These are phyloP conservation scores for Eurystomus glaucurus DNA, from an alignment of 2,797 vertebrate species.

Conservation along the genomic window DNA sequence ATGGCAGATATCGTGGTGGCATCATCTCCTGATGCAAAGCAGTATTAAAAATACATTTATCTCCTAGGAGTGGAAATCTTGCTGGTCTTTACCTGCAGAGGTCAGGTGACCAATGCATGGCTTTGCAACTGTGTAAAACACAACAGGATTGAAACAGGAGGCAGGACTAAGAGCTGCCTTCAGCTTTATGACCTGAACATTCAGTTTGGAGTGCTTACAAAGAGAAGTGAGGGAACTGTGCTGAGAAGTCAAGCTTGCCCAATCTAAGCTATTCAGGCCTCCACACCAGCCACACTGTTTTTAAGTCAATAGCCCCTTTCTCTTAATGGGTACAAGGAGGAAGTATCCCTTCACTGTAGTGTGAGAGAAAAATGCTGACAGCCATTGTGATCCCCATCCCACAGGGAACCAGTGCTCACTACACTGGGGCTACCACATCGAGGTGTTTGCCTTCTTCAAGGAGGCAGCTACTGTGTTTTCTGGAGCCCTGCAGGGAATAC, in stretches of 20 bases:
- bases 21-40: not conserved
- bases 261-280: not conserved
- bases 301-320: not conserved
- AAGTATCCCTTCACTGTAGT: not conserved
- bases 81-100: not conserved
- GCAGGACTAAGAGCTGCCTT: not conserved
- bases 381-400: not conserved
- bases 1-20: not conserved
- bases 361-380: not conserved
- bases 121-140: not conserved
- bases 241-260: not conserved
- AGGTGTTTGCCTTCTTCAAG: not conserved
- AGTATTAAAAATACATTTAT: not conserved
- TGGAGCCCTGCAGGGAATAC: no score
- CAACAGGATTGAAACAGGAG: not conserved
- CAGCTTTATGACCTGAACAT: not conserved
- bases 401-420: not conserved
- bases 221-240: not conserved
- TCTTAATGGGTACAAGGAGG: not conserved
- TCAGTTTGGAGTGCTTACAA: not conserved
- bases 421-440: rapidly evolving
- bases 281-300: not conserved
- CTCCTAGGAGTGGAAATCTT: not conserved
- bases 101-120: not conserved
- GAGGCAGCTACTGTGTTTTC: not conserved